Conservation (phyloP, 1,140 invertebrate species). For the Teleopsis dalmanni region DNA sequence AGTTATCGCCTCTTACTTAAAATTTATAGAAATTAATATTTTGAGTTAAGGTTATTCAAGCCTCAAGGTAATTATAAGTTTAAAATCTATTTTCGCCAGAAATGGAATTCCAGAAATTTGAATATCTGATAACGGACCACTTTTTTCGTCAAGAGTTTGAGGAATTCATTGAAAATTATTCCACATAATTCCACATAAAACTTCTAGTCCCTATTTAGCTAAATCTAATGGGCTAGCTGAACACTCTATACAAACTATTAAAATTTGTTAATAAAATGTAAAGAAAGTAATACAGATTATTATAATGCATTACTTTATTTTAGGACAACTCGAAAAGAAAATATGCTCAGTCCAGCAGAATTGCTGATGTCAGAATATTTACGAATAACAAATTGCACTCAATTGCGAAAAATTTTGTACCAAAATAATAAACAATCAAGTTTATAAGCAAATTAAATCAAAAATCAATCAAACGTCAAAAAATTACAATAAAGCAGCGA, state of each 20-base stretch:
- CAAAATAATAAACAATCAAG: too few relatives aligned
- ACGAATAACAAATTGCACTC: not conserved
- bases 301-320: slow-evolving; percentile 14
- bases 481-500: not conserved
- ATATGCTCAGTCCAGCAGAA: slow-evolving; percentile 12
- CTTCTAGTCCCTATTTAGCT: not conserved
- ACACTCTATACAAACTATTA: slow-evolving; percentile 1
- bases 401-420: not conserved
- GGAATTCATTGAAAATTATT: slow-evolving; percentile 8
- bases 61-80: not conserved
- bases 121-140: slow-evolving; percentile 12
- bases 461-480: too few relatives aligned
- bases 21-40: slow-evolving; percentile 11
- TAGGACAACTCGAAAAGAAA: slow-evolving; percentile 14
- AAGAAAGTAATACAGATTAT: slow-evolving; percentile 11
- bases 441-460: too few relatives aligned
- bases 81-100: slow-evolving; percentile 13
- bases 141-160: slow-evolving; percentile 9
- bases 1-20: slow-evolving; percentile 19
- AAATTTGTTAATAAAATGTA: slow-evolving; percentile 3
- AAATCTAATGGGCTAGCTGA: slow-evolving; percentile 10
- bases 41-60: slow-evolving; percentile 1
- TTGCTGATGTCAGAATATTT: slow-evolving; percentile 14
- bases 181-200: not conserved
- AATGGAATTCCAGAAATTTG: slow-evolving; percentile 11